A percentile compares a stretch with the other conserved stretches of the same genome.
Evolutionary conservation across 2,113 vertebrate species (phyloP).

Genomic region (Plecturocebus donacophilus): DNA sequence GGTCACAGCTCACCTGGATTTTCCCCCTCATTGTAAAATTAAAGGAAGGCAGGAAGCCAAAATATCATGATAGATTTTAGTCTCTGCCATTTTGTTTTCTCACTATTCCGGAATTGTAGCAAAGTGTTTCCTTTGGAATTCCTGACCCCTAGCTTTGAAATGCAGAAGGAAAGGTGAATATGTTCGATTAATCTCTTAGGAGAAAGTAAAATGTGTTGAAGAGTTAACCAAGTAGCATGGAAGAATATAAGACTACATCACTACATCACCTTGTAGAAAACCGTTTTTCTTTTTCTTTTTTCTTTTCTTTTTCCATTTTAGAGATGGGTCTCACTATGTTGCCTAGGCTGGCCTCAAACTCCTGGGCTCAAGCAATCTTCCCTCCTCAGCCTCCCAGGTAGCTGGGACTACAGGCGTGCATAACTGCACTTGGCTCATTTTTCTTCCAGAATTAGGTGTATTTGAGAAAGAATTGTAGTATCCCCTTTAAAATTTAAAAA

Average conservation of each 20-base stretch:
- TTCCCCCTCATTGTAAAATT: constrained; percentile 81
- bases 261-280: background rate
- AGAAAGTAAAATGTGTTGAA: constrained; percentile 66
- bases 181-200: constrained; percentile 71
- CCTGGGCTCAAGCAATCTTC: background rate
- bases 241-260: background rate
- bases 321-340: background rate
- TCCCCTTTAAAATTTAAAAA: background rate
- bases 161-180: constrained; percentile 74
- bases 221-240: background rate
- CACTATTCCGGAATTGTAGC: constrained; percentile 77
- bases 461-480: background rate
- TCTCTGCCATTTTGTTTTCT: constrained; percentile 82
- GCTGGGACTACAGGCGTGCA: background rate
- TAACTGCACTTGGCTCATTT: background rate
- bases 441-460: background rate
- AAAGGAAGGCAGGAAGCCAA: constrained; percentile 86
- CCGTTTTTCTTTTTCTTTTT: background rate
- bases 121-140: constrained; percentile 80
- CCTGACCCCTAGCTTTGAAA: constrained; percentile 78
- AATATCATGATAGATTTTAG: constrained; percentile 84
- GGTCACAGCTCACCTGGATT: constrained; percentile 84
- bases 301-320: background rate
- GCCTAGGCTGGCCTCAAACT: background rate
- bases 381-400: background rate